Evolutionary conservation across 2,113 vertebrate species (phyloP).

Genomic region (Pygoscelis adeliae): DNA sequence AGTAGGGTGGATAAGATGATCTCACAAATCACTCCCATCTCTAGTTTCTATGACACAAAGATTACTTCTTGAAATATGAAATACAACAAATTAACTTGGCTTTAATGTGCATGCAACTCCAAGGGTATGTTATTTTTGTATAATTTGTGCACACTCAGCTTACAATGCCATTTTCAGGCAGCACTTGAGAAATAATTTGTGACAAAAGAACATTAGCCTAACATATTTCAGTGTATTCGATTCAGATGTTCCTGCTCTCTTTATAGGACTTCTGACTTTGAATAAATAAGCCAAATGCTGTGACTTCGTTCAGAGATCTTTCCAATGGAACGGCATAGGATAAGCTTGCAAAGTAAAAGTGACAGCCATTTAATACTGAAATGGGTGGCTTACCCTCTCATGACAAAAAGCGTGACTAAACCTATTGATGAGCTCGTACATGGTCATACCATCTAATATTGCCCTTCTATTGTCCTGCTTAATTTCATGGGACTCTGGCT

Average conservation of each 20-base stretch:
- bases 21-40: background rate
- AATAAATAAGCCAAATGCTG: background rate
- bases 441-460: background rate
- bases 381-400: background rate
- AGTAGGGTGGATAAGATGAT: background rate
- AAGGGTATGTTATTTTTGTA: background rate
- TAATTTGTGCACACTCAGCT: background rate
- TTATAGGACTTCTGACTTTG: background rate
- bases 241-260: background rate
- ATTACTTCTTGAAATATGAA: background rate
- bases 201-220: background rate
- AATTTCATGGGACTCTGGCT: background rate
- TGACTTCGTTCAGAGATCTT: background rate
- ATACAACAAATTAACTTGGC: background rate
- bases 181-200: background rate
- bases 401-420: constrained; percentile 46
- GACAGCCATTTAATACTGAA: constrained; percentile 35
- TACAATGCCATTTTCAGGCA: background rate
- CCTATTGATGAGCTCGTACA: background rate
- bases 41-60: background rate
- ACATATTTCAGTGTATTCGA: background rate
- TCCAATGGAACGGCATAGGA: background rate
- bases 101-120: background rate
- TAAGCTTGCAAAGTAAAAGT: background rate
- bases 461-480: constrained; percentile 2